Base-by-base conservation (phyloP, 2,113 vertebrate species). In the Tretioscincus oriximinensis region DNA sequence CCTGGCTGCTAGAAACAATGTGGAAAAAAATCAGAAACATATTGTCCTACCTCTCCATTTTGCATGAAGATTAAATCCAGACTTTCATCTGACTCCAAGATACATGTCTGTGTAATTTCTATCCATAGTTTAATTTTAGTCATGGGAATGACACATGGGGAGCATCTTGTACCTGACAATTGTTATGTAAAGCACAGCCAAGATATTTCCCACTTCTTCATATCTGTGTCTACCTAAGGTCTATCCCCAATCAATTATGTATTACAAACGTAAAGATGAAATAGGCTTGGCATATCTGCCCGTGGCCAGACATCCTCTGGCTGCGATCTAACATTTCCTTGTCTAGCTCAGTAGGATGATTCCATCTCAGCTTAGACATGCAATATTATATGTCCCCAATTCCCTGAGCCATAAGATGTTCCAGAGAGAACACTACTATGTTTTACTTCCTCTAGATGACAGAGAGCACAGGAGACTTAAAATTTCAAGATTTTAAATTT, bases 341-440 rank as follows among this genome's bases (percentile, higher is more conserved):
- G 8, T 41, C 73, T 14, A 64, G 24, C 73, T 63, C 58, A 45
- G 58, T 63, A 16, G 47, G 45, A 73, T 58, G 49, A 28, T 80
- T 26, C 83, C 54, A 70, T 84, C 41, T 26, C 65, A 26, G 26
- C 31, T 81, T 75, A 29, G 1, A 67, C 81, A n/a, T 21, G 9
- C 69, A 54, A 28, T 80, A 24, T 81, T 86, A 45, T 24, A 87
- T 58, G n/a, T 8, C 18, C 49, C 49, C n/a, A 29, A 11, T 58
- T 51, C 49, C 71, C 49, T 54, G 8, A 58, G 49, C 51, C 51
- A 26, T 51, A n/a, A 18, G 47, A 73, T 28, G 14, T 51, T 51
- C 70, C 70, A 73, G 71, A 14, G 28, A 51, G 4, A 58, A 18
- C 18, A 29, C 5, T 10, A 28, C 49, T n/a, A 54, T 14, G 47